phyloP scores from a whole-genome alignment of 2,888 invertebrate species.

The Muschampia plurimacula region DNA sequence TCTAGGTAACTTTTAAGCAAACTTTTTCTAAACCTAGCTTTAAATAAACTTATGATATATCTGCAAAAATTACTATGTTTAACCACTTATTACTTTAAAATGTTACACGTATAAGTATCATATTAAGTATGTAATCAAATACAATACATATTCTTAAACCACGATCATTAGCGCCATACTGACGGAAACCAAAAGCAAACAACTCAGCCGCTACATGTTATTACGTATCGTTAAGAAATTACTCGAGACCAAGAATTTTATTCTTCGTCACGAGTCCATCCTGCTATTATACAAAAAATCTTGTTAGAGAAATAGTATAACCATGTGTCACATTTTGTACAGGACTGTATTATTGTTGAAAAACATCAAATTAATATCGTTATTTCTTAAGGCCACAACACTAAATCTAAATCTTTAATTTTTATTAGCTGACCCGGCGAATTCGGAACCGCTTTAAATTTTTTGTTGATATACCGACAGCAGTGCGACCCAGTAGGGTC shows the following conservation, averaged over 20 bases:
- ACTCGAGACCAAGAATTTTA: constrained; percentile 30
- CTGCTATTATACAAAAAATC: constrained; percentile 62
- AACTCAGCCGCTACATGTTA: constrained; percentile 18
- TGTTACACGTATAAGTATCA: no score
- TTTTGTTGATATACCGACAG: no score
- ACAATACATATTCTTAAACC: constrained; percentile 19
- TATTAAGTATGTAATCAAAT: not conserved
- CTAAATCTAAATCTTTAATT: no score
- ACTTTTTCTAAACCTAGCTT: no score
- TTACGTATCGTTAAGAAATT: constrained; percentile 38
- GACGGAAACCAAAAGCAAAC: constrained; percentile 41
- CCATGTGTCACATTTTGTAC: not conserved
- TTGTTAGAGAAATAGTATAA: constrained; percentile 52
- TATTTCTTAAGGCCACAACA: no score
- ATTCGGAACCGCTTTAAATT: no score
- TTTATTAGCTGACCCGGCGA: no score
- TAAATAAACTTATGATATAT: no score
- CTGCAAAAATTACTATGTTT: not conserved
- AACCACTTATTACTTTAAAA: not conserved
- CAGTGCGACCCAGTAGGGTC: no score
- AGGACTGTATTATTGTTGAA: not conserved
- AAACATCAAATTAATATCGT: not conserved
- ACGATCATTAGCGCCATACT: constrained; percentile 40
- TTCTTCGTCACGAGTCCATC: constrained; percentile 56
- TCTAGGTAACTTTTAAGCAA: no score